Base-by-base conservation (phyloP, 2,888 invertebrate species). In the Monopis laevigella region DNA sequence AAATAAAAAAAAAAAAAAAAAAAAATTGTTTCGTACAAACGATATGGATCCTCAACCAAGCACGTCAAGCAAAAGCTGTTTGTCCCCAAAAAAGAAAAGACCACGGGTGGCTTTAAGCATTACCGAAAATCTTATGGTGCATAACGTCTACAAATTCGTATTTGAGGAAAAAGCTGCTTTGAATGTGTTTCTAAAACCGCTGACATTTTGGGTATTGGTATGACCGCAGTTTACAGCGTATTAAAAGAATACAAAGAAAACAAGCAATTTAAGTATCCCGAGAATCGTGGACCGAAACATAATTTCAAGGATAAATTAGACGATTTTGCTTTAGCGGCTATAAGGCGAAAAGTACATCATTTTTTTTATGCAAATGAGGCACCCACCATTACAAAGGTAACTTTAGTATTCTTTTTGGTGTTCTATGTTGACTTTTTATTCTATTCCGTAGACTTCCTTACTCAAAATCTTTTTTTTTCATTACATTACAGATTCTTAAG, bases 301-400 rank as follows among this genome's bases (percentile, higher is more conserved):
- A 51, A 43, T 47, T 50, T 48, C 43, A 52, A 51, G 47, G 46
- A 49, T 43, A 50, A 51, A 49, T 48, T 49, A 42, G 51, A 51
- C 39, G 48, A 51, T 48, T 51, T 50, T 44, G 49, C 50, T 45
- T 50, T 50, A 45, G 43, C 51, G 40, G 46, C 47, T 46, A 48
- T 49, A 48, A 48, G 48, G 46, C 46, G 47, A 48, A 48, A 46
- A 48, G 47, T 50, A 41, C 50, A 51, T 47, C 32, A 50, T 47
- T 51, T 48, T 51, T 39, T 48, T 48, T 44, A 50, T 48, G 46
- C 44, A 48, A 49, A 48, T 48, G 48, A 49, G 48, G 7, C 46
- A 43, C 47, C 47, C 47, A 48, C 50, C 47, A 49, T 51, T 45
- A 43, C 35, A 47, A 49, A 48, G 44, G 45, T 47, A 44, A 46